These are phyloP conservation scores for Dendrolimus punctatus DNA, from an alignment of 1,140 invertebrate species.

Conservation along the genomic window DNA sequence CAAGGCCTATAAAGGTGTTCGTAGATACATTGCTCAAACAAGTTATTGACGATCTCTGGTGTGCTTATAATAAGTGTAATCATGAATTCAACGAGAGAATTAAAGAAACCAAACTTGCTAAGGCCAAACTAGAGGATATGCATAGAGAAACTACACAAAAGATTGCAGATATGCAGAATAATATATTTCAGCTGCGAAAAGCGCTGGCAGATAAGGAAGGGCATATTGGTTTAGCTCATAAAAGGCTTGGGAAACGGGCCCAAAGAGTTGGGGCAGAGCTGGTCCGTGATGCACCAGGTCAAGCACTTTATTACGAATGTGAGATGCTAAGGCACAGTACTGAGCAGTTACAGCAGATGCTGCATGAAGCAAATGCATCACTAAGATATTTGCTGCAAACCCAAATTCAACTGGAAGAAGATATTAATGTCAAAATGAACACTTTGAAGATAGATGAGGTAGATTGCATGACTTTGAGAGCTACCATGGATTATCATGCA, in stretches of 20 bases:
- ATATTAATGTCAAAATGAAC: constrained; percentile 92
- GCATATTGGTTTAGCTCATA: constrained; percentile 86
- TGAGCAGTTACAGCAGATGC: constrained; percentile 77
- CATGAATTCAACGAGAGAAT: constrained; percentile 85
- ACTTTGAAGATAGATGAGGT: constrained; percentile 94
- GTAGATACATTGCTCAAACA: constrained; percentile 88
- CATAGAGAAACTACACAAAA: constrained; percentile 77
- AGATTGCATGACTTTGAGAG: constrained; percentile 83
- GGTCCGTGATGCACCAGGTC: constrained; percentile 83
- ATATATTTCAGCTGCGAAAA: constrained; percentile 84
- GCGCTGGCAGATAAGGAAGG: constrained; percentile 87
- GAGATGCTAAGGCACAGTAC: constrained; percentile 77
- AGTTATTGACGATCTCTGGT: constrained; percentile 75
- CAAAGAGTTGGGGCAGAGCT: constrained; percentile 85
- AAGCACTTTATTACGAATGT: constrained; percentile 79
- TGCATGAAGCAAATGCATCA: constrained; percentile 81
- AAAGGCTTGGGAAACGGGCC: constrained; percentile 83
- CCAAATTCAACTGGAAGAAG: constrained; percentile 91
- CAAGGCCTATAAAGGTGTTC: constrained; percentile 80
- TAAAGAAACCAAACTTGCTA: constrained; percentile 83
- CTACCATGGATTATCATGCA: constrained; percentile 70
- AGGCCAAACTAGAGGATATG: constrained; percentile 86
- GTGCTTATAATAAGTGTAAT: constrained; percentile 72
- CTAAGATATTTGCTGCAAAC: constrained; percentile 87
- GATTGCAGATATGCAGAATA: constrained; percentile 77